A percentile compares a stretch with the other conserved stretches of the same genome.
Evolutionary conservation across 2,113 vertebrate species (phyloP).

Genomic region (Synchiropus splendidus): DNA sequence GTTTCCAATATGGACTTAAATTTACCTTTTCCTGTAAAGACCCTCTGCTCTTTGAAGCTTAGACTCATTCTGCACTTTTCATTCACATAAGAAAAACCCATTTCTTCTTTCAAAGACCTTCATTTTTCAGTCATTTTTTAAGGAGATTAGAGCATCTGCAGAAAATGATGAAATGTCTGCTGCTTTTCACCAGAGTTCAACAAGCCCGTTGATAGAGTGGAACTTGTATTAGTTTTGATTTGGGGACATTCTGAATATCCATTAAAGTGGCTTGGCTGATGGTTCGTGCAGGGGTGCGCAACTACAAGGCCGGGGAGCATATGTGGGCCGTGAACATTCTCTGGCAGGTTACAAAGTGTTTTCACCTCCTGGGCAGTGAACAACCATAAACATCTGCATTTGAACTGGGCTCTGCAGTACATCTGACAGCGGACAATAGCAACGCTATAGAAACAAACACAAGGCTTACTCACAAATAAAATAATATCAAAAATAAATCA

Average conservation of each 20-base stretch:
- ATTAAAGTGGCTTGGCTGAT: no score
- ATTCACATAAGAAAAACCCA: conserved; percentile 52
- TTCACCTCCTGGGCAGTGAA: no score
- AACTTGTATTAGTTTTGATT: conserved; percentile 59
- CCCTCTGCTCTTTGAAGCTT: conserved; percentile 32
- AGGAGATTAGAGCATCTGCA: conserved; percentile 55
- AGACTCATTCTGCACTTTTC: conserved; percentile 30
- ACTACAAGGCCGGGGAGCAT: no score
- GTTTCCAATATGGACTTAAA: conserved; percentile 43
- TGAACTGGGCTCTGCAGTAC: no score
- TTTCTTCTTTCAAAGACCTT: conserved; percentile 57
- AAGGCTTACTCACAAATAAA: no score
- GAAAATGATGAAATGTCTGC: conserved; percentile 55
- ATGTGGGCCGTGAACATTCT: no score
- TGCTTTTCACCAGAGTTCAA: conserved; percentile 57
- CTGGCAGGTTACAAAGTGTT: no score
- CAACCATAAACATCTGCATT: no score
- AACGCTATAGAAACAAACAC: no score
- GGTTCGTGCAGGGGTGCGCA: no score
- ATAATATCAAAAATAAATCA: no score
- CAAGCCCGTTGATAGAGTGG: conserved; percentile 54
- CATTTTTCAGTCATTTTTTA: conserved; percentile 52
- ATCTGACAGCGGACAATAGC: conserved; percentile 51
- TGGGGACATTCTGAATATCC: no score
- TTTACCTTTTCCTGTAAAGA: conserved; percentile 22